Evolutionary conservation across 2,113 vertebrate genomes (phyloP).

Genomic region (Stegostoma tigrinum): DNA sequence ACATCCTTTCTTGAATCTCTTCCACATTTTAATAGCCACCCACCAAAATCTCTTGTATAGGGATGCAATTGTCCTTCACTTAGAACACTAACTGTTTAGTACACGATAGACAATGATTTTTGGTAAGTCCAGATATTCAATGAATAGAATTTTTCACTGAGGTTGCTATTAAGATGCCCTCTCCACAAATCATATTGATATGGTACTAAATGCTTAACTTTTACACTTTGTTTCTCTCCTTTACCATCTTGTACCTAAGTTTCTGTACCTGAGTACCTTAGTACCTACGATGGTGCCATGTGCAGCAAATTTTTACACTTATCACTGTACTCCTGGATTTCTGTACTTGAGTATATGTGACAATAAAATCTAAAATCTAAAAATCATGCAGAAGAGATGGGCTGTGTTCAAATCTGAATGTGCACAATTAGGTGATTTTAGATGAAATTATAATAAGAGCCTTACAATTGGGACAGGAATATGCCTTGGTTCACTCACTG

Average conservation of each 20-base stretch:
- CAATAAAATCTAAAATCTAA: too few species aligned
- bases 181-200: background rate
- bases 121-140: conserved; percentile 3
- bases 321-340: too few species aligned
- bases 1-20: conserved; percentile 6
- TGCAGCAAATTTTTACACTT: too few species aligned
- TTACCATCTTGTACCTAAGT: too few species aligned
- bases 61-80: background rate
- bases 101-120: background rate
- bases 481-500: background rate
- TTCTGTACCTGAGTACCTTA: too few species aligned
- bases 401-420: background rate
- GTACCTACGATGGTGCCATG: too few species aligned
- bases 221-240: too few species aligned
- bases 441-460: background rate
- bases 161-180: too few species aligned
- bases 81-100: background rate
- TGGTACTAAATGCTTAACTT: too few species aligned
- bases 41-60: background rate
- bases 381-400: background rate
- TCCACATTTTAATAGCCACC: background rate
- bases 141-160: background rate
- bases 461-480: background rate
- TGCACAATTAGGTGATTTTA: background rate
- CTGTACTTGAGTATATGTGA: too few species aligned